Evolutionary conservation across 2,797 vertebrate genomes (phyloP).

Genomic region (Zalophus californianus): DNA sequence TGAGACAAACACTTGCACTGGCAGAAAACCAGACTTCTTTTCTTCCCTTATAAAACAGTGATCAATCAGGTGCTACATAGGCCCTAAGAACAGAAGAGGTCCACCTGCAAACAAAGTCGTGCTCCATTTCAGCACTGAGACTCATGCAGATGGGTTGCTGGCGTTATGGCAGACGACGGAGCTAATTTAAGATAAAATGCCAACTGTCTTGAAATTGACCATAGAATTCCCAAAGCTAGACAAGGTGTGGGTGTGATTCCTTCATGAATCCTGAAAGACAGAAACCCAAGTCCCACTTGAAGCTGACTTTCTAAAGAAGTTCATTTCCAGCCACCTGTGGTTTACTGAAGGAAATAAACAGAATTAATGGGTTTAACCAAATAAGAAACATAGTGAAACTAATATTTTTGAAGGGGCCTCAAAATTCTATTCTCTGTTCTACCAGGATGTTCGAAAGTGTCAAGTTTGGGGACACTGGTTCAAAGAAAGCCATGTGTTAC

Average conservation of each 20-base stretch:
- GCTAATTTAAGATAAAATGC: background rate
- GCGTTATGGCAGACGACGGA: background rate
- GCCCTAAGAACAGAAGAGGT: background rate
- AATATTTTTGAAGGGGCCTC: background rate
- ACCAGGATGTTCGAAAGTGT: background rate
- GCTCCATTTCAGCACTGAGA: background rate
- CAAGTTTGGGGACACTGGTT: background rate
- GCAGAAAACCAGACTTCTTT: background rate
- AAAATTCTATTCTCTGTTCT: background rate
- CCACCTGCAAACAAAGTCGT: background rate
- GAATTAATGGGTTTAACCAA: background rate
- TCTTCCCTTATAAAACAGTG: background rate
- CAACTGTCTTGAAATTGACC: background rate
- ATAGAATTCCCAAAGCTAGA: background rate
- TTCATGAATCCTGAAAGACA: background rate
- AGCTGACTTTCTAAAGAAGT: background rate
- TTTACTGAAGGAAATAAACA: conserved; percentile 13
- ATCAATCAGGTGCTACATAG: background rate
- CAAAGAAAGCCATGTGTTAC: background rate
- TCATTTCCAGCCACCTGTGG: background rate
- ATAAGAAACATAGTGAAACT: conserved; percentile 35
- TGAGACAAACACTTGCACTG: background rate
- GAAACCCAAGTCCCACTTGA: background rate
- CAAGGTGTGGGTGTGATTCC: background rate
- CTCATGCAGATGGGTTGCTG: background rate